These are phyloP conservation scores for Eonycteris spelaea DNA, from an alignment of 2,113 vertebrate species.

Conservation along the genomic window DNA sequence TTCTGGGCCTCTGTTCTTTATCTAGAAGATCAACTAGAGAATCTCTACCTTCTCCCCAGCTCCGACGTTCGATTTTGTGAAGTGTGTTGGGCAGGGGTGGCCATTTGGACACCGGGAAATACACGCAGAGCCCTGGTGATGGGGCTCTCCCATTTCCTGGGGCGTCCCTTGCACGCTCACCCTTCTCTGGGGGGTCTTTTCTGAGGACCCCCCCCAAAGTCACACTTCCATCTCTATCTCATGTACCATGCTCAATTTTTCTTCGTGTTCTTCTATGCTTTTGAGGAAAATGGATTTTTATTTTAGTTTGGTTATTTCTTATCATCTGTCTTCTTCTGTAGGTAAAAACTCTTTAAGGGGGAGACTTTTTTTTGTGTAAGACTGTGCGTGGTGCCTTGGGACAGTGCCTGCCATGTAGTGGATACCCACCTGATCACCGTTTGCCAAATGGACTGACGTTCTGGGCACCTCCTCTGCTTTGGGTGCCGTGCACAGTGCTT, in stretches of 20 bases:
- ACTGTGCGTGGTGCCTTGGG: not conserved
- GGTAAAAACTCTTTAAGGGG: not conserved
- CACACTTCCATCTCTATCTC: not conserved
- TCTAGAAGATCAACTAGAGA: not conserved
- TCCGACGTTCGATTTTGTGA: not conserved
- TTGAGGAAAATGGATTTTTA: not conserved
- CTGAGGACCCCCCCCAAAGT: not conserved
- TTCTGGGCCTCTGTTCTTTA: not conserved
- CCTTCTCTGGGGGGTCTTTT: not conserved
- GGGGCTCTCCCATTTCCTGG: not conserved
- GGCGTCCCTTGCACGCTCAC: accelerated
- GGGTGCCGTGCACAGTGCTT: not conserved
- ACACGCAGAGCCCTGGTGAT: not conserved
- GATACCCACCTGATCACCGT: accelerated
- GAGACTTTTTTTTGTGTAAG: not conserved
- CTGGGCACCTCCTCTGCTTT: not conserved
- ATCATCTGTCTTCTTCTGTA: not conserved
- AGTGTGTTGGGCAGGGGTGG: not conserved
- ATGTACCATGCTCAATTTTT: not conserved
- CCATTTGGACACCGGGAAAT: not conserved
- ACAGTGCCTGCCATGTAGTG: not conserved
- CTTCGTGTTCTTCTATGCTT: not conserved
- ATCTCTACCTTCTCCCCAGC: not conserved
- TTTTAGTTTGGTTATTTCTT: not conserved
- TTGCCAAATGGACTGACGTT: not conserved